Evolutionary conservation across 1,140 invertebrate species (phyloP), one percentile per base, ranked within the genome.

Genomic region (Anoplophora glabripennis): DNA sequence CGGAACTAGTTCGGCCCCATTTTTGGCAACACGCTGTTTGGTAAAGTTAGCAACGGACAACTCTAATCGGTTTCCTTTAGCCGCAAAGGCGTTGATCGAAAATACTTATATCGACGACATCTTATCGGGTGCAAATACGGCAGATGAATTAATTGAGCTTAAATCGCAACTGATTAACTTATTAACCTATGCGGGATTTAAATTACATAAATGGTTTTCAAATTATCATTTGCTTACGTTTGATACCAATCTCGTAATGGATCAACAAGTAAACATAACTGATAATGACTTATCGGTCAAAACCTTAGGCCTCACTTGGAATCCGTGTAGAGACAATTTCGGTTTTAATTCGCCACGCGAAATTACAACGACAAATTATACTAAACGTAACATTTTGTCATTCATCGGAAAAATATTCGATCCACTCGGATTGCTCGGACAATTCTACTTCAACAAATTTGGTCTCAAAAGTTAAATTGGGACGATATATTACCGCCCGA

Each of bases 101-200:
- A 70, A 77, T 60, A 77, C 76, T 59, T 81, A 79, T 59, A 73
- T 80, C 1, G 78, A 81, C 45, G 76, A 81, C 58, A 28, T 77
- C 4, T 51, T 79, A 8, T 65, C 68, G 21, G 76, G 77, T 33
- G 68, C 66, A n/a, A 57, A 73, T 58, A 49, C 33, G 9, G 15
- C 62, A 8, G 55, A 69, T 46, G 42, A 67, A 42, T 64, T 65
- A 3, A 53, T 65, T 48, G 18, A 45, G 36, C 14, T 72, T 2
- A 42, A 56, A 38, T 51, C 63, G 1, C 57, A 76, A 51, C 53
- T 73, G 1, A 57, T 36, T 11, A 12, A 48, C 3, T 58, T 67
- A 12, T 41, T 69, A 28, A 9, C 33, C 17, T 9, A 35, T n/a
- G 62, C 47, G 12, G 44, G 59, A 10, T 67, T 69, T 63, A 11